Conservation (phyloP, 2,888 invertebrate genomes). For the Morpho achilles region DNA sequence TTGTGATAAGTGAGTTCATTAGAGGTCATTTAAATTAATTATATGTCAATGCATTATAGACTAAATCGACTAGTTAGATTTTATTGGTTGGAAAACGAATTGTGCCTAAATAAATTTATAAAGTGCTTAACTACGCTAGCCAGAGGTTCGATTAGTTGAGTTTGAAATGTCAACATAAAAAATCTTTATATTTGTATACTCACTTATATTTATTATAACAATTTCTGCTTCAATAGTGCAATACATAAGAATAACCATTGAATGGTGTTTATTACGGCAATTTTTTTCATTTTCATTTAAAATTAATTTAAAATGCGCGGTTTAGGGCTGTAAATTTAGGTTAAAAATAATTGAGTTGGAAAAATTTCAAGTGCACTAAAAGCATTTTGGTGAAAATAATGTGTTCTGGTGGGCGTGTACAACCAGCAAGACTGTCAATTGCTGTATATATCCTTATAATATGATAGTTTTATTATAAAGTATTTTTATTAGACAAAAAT, state of each 20-base stretch:
- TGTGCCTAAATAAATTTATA: conserved; percentile 38
- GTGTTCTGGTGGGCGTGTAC: conserved; percentile 60
- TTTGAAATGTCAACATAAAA: conserved; percentile 18
- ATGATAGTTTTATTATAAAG: conserved; percentile 71
- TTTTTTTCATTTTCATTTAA: conserved; percentile 42
- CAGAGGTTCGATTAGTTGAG: conserved; percentile 17
- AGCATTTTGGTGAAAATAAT: conserved; percentile 46
- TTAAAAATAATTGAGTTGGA: conserved; percentile 48
- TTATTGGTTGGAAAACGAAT: conserved; percentile 27
- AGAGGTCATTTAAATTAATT: conserved; percentile 19
- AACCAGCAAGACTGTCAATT: conserved; percentile 77
- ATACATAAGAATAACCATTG: conserved; percentile 58
- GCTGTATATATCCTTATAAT: conserved; percentile 74
- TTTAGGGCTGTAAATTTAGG: conserved; percentile 66
- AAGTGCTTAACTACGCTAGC: conserved; percentile 38
- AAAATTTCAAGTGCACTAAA: conserved; percentile 45
- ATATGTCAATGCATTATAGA: conserved; percentile 19
- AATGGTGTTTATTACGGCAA: conserved; percentile 56
- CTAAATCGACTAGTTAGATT: conserved; percentile 9
- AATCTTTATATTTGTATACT: conserved; percentile 17
- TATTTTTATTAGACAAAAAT: conserved; percentile 80
- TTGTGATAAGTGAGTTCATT: conserved; percentile 13
- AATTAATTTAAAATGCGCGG: conserved; percentile 27
- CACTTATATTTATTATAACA: conserved; percentile 20
- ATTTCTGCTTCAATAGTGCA: conserved; percentile 57